Conservation (phyloP, 1,140 invertebrate species). For the Meloidogyne chitwoodi region DNA sequence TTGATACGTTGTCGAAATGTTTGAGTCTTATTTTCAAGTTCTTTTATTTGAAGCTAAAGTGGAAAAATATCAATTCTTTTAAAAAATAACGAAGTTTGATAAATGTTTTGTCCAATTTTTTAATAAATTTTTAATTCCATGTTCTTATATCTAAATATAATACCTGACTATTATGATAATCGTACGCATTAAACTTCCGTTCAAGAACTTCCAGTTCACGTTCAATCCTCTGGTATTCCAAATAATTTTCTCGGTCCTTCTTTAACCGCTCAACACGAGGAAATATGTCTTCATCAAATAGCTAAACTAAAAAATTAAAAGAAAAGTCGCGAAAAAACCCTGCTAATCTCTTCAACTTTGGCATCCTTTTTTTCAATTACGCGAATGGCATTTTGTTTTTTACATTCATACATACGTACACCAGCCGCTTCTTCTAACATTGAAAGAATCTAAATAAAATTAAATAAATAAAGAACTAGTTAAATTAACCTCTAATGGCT, state of each 20-base stretch:
- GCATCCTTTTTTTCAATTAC: slow-evolving; percentile 89
- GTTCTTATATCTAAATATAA: too few species aligned
- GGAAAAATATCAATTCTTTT: not conserved
- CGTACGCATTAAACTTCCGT: slow-evolving; percentile 37
- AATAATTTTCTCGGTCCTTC: slow-evolving; percentile 76
- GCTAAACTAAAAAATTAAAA: slow-evolving; percentile 63
- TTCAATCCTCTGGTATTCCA: slow-evolving; percentile 81
- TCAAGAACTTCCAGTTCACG: slow-evolving; percentile 80
- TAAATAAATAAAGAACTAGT: slow-evolving; percentile 4
- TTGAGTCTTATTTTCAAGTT: not conserved
- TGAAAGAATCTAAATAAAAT: slow-evolving; percentile 72
- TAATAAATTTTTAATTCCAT: too few species aligned
- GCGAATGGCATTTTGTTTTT: slow-evolving; percentile 79
- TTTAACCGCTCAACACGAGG: slow-evolving; percentile 81
- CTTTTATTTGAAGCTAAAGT: not conserved
- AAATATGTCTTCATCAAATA: slow-evolving; percentile 79
- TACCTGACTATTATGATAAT: slow-evolving; percentile 31
- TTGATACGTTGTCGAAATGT: not conserved
- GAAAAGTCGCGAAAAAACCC: slow-evolving; percentile 65
- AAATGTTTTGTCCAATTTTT: too few species aligned
- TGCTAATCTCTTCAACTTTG: slow-evolving; percentile 79
- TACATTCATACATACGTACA: slow-evolving; percentile 92
- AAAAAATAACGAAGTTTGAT: too few species aligned
- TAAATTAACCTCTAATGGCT: slow-evolving; percentile 76
- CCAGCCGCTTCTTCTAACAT: slow-evolving; percentile 99